Evolutionary conservation across 2,888 invertebrate species (phyloP), one percentile per base, ranked within the genome.

Genomic region (Drosophila anomelani): DNA sequence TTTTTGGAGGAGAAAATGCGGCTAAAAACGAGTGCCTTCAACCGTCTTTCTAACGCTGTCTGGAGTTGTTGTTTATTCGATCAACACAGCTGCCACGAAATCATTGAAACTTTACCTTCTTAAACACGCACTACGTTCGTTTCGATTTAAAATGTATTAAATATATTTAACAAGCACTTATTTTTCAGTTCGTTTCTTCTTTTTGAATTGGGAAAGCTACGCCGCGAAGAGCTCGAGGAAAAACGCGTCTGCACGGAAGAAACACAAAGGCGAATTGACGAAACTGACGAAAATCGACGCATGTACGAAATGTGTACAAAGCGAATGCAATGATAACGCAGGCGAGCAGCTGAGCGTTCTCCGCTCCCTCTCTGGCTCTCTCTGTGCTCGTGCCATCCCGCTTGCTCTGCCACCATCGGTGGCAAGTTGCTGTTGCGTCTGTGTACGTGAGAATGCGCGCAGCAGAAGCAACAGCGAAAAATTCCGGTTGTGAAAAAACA

Each of bases 191-290:
- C 5, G 49, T 69, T 38, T 29, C 12, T 15, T 29, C 13, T 38
- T 10, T 63, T 47, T 59, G 20, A 70, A 67, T 53, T 62, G 63
- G 38, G 66, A 72, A 61, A 56, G 67, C 51, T 51, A 23, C 51
- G 34, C 36, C 46, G 54, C 43, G 43, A 10, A 54, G 68, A 64
- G 78, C 79, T 76, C 56, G 60, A 60, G 59, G 51, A 47, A 79
- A 75, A 89, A 82, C 82, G 80, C 82, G 89, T 89, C 89, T 85
- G 85, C 88, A 85, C 85, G 73, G 80, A 84, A 81, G 80, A 61
- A 80, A 80, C 80, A 87, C 89, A 86, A 85, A 88, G 80, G 54
- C 85, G 74, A 84, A 87, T 73, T 87, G 78, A 81, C 70, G 64
- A 87, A 69, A 64, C 66, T 32, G 63, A 51, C 63, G 73, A 72